A percentile compares a stretch with the other conserved stretches of the same genome.
Conservation (phyloP, 2,888 invertebrate species). For the Ectropis crepuscularia region DNA sequence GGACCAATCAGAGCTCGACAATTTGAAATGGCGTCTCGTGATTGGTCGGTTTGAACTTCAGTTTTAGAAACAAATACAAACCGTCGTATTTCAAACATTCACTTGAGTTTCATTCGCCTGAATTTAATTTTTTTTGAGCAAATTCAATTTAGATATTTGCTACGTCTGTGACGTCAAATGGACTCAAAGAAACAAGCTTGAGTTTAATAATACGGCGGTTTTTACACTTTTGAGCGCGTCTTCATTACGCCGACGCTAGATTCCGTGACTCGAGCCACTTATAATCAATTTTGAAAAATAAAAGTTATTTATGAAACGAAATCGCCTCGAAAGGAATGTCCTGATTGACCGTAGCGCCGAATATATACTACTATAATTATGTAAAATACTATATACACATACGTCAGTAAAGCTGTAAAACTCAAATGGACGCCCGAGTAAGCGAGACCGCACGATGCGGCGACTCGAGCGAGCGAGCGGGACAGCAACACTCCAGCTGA, state of each 20-base stretch:
- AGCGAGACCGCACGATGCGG: conserved; percentile 10
- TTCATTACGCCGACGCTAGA: conserved; percentile 28
- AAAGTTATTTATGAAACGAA: conserved; percentile 10
- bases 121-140: too few species aligned
- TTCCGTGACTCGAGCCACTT: conserved; percentile 33
- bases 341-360: conserved; percentile 51
- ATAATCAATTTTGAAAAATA: conserved; percentile 37
- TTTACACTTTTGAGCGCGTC: conserved; percentile 2
- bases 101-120: too few species aligned
- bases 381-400: conserved; percentile 72
- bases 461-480: conserved; percentile 22
- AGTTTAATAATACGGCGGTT: too few species aligned
- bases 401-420: conserved; percentile 38
- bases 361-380: conserved; percentile 57
- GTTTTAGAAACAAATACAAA: too few species aligned
- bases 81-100: too few species aligned
- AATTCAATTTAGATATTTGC: too few species aligned
- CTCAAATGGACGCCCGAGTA: conserved; percentile 39
- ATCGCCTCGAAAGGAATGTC: conserved; percentile 43
- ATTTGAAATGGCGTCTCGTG: too few species aligned
- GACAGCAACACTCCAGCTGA: conserved; percentile 5
- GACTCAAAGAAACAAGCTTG: too few species aligned
- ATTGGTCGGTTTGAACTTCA: too few species aligned
- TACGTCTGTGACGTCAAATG: too few species aligned
- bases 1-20: too few species aligned